phyloP scores from a whole-genome alignment of 37 sponge, comb jelly and placozoan species.

The Petrosia ficiformis region DNA sequence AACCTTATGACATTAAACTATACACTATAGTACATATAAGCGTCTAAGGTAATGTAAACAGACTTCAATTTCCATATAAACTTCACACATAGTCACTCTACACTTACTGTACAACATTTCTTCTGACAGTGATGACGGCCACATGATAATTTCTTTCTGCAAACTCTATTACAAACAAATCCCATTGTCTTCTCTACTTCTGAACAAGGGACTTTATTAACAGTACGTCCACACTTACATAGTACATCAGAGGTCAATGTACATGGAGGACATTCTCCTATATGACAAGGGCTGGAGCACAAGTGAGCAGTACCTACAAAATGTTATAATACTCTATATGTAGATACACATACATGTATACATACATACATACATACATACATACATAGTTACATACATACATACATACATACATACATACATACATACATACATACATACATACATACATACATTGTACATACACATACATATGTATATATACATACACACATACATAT shows the following conservation, averaged over 20 bases:
- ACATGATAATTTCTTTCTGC: conserved; percentile 81
- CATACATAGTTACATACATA: no score
- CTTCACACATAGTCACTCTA: no score
- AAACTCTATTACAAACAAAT: conserved; percentile 59
- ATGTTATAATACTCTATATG: not conserved
- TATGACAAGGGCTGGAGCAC: conserved; percentile 74
- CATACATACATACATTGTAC: no score
- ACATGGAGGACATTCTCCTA: conserved; percentile 81
- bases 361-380: not conserved
- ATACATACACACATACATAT: no score
- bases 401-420: not conserved
- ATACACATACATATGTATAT: no score
- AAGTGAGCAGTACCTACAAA: conserved; percentile 50
- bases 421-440: no score
- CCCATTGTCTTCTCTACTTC: conserved; percentile 17
- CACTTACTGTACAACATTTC: conserved; percentile 70
- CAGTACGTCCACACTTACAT: conserved; percentile 69
- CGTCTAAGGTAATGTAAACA: no score
- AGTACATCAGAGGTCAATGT: conserved; percentile 22
- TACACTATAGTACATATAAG: no score
- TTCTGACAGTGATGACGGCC: conserved; percentile 82
- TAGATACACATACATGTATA: no score
- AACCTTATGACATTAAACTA: no score
- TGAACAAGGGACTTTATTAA: conserved; percentile 32
- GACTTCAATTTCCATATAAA: no score